Evolutionary conservation across 2,113 vertebrate species (phyloP), one percentile per base, ranked within the genome.

Genomic region (Phaethon lepturus): DNA sequence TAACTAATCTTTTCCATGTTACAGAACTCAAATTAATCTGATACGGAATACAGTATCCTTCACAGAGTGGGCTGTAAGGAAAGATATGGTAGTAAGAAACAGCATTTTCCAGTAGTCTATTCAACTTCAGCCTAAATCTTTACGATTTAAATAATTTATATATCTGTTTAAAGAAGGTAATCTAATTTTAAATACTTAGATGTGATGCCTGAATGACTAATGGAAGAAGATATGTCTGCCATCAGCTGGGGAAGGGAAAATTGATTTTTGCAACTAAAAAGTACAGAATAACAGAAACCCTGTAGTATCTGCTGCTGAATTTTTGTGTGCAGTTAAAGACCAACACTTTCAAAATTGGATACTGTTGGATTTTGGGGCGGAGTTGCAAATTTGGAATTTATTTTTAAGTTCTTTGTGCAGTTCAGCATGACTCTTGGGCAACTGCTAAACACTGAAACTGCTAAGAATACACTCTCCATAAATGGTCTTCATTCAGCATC

Each of bases 11-110:
- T 97, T 96, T 92, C 91, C 11, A 11, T 89, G 59, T 96, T 95
- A 96, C 92, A 93, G 90, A 91, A 88, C 74, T 96, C 84, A 80
- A 93, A 52, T 97, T 97, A 95, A 78, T 95, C 82, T 95, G 91
- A 88, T 81, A 49, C 22, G 28, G 47, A 93, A 66, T 86, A 76
- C 53, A 44, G 29, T 79, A 26, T 74, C 86, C 92, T 94, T 96
- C 92, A 89, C 89, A 86, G 79, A 66, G 31, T 49, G 49, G 35
- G 26, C 64, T 75, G 13, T 56, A 45, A 96, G 93, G 67, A 89
- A 91, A 88, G 62, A 74, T n/a, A 38, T 6, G 12, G 83, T 87
- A 79, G 85, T 91, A 96, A 93, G 86, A 97, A 95, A 96, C 68
- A 60, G 52, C 40, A 76, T 97, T 97, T 90, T 77, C 71, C 88